Conservation (phyloP, 2,888 invertebrate species). For the Cryptus armator region DNA sequence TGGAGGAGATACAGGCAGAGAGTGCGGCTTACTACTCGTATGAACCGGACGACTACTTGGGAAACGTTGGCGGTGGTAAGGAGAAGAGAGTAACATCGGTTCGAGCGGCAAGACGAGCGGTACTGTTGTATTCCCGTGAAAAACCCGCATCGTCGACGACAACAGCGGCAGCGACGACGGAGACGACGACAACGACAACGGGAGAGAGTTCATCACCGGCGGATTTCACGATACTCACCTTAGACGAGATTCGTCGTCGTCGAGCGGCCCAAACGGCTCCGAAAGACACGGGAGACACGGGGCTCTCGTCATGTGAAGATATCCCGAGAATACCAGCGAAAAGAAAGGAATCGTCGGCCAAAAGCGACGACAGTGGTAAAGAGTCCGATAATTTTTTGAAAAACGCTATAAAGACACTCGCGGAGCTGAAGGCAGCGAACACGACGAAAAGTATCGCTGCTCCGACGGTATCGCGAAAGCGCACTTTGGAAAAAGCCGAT, state of each 20-base stretch:
- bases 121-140: slow-evolving; percentile 67
- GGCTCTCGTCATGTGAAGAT: not conserved
- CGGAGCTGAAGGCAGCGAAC: slow-evolving; percentile 81
- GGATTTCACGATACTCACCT: slow-evolving; percentile 86
- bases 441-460: slow-evolving; percentile 21
- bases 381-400: slow-evolving; percentile 65
- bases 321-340: slow-evolving; percentile 24
- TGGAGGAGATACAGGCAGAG: slow-evolving; percentile 90
- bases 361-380: not conserved
- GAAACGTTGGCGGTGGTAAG: slow-evolving; percentile 77
- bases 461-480: slow-evolving; percentile 33
- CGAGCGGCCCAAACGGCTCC: slow-evolving; percentile 63
- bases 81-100: slow-evolving; percentile 75
- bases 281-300: not conserved
- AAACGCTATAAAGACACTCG: slow-evolving; percentile 83
- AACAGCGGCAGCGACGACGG: slow-evolving; percentile 11
- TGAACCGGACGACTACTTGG: slow-evolving; percentile 83
- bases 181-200: slow-evolving; percentile 8
- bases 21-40: slow-evolving; percentile 91
- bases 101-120: slow-evolving; percentile 61
- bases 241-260: slow-evolving; percentile 85
- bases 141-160: slow-evolving; percentile 36
- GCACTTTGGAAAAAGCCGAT: slow-evolving; percentile 45
- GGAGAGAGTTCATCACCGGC: slow-evolving; percentile 48
- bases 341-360: slow-evolving; percentile 15